Percentiles rank a stretch among this genome's conserved stretches.
Conservation (phyloP, 2,113 vertebrate genomes). For the Calidris pugnax region DNA sequence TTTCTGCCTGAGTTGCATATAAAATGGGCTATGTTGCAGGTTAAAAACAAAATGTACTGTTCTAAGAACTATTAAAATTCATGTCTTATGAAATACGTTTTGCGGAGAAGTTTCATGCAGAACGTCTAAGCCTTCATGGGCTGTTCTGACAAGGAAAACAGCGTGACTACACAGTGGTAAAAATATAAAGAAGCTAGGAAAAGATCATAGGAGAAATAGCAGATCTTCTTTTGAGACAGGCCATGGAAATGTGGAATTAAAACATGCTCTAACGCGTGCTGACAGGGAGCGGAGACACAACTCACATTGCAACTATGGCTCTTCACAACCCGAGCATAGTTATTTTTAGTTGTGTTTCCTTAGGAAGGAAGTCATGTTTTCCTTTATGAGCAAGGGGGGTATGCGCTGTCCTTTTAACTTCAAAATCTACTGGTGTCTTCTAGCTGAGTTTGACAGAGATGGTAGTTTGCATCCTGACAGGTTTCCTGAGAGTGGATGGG, state of each 20-base stretch:
- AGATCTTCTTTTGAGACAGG: not conserved
- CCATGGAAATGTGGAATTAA: slow-evolving; percentile 6
- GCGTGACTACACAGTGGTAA: not conserved
- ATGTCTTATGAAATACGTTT: not conserved
- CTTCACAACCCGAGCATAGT: not conserved
- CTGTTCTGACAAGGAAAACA: not conserved
- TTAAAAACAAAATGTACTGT: not conserved
- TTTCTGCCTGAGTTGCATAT: slow-evolving; percentile 8
- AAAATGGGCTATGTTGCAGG: not conserved
- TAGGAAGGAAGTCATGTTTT: not conserved
- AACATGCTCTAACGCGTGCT: not conserved
- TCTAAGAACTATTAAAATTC: slow-evolving; percentile 39
- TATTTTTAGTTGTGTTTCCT: not conserved
- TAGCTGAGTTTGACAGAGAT: not conserved
- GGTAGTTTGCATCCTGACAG: not conserved
- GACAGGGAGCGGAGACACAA: not conserved
- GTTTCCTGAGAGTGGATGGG: not conserved
- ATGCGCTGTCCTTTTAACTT: not conserved
- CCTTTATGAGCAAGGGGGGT: not conserved
- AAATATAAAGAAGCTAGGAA: not conserved
- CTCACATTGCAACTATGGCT: not conserved
- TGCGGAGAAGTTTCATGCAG: not conserved
- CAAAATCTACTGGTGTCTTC: not conserved
- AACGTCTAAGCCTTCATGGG: not conserved
- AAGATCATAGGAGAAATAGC: slow-evolving; percentile 4